Evolutionary conservation across 2,797 vertebrate species (phyloP), one percentile per base, ranked within the genome.

Genomic region (Chromobotia macracanthus): DNA sequence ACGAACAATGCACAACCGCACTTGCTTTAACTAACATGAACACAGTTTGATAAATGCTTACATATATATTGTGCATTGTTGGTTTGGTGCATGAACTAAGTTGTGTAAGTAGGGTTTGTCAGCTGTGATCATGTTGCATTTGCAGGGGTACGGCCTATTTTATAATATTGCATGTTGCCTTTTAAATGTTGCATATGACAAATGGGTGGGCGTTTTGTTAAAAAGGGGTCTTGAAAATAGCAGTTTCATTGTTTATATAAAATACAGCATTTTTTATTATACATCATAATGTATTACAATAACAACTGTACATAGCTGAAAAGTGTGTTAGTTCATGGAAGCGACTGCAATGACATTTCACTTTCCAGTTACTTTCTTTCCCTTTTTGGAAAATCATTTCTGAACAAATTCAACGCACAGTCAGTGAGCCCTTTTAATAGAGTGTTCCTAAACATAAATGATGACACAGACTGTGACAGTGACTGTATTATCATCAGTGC

Each of bases 391-490:
- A 50, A 28, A 28, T 2, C 16, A 60, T 28, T 18, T 16, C 15
- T 18, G 25, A 31, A 18, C 58, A 31, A 61, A 61, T 31, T 61
- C 13, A 61, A 15, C 23, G 16, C 7, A 21, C 53, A 10, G 53
- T 56, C 9, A 56, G 19, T 11, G 10, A 44, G 11, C 15, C 18
- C 15, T 48, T 23, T 75, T 46, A 64, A 50, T 19, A 55, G 50
- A 75, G 5, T 66, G 73, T 66, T 44, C 53, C 55, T 75, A 41
- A 35, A 55, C 61, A 66, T 15, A 66, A 31, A 44, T 10, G 11
- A 68, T 48, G 18, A 58, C 55, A 67, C 64, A 18, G 16, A 8
- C 11, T 63, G 25, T 61, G n/a, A n/a, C n/a, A n/a, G n/a, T n/a
- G n/a, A n/a, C n/a, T n/a, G 23, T 63, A 15, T 8, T 8, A 35